Conservation (phyloP, 2,797 vertebrate genomes). For the Otolemur crassicaudatus region DNA sequence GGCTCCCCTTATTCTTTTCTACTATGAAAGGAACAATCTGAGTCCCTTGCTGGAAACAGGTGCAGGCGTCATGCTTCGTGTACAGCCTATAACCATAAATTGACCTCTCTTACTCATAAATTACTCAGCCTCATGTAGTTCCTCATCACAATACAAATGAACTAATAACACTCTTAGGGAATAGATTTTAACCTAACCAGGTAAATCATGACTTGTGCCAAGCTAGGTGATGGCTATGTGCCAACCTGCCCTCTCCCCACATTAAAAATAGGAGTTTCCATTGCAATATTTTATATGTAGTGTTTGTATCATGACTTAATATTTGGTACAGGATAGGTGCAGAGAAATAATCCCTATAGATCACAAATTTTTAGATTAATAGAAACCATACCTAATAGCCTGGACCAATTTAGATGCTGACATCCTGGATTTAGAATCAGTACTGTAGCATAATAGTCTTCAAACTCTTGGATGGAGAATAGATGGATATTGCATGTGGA, state of each 20-base stretch:
- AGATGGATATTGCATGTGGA: neutral
- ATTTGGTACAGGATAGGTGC: neutral
- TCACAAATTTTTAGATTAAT: constrained; percentile 4
- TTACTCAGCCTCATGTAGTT: neutral
- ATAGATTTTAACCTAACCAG: neutral
- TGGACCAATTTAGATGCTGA: neutral
- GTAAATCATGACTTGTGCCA: neutral
- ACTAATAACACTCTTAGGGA: neutral
- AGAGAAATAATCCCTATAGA: neutral
- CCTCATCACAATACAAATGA: neutral
- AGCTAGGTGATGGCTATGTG: neutral
- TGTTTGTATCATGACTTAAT: neutral
- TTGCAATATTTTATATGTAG: neutral
- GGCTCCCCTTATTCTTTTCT: neutral
- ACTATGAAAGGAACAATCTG: neutral
- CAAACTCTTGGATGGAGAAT: neutral
- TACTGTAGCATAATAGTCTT: neutral
- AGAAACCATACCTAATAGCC: neutral
- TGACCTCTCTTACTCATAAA: neutral
- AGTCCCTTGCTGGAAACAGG: neutral
- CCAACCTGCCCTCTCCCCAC: neutral
- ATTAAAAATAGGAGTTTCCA: neutral
- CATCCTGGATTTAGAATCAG: neutral
- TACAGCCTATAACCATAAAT: neutral
- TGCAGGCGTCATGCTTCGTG: neutral